Percentiles rank a stretch among this genome's conserved stretches.
These are phyloP conservation scores for Eupeodes luniger DNA, from an alignment of 2,888 invertebrate species.

Conservation along the genomic window DNA sequence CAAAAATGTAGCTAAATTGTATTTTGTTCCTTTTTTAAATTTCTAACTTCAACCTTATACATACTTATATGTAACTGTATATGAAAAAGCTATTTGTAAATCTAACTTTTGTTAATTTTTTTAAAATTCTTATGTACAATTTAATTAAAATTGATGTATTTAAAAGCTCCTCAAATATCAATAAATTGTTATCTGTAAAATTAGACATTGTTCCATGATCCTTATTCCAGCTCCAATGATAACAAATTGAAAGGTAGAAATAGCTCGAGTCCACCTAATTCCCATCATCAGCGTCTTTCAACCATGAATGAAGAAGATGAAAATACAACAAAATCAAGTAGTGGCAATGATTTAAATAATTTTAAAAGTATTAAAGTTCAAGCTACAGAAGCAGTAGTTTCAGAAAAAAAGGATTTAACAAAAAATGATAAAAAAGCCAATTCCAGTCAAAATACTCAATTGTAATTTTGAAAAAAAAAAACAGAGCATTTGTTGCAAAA, in stretches of 20 bases:
- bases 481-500: not conserved
- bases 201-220: constrained; percentile 60
- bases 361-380: constrained; percentile 19
- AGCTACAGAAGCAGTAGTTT: not conserved
- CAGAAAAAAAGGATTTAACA: constrained; percentile 21
- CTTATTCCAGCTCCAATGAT: constrained; percentile 67
- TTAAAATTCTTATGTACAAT: not conserved
- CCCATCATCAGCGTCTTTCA: constrained; percentile 86
- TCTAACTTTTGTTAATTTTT: constrained; percentile 2
- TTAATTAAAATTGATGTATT: not conserved
- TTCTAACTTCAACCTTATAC: not conserved
- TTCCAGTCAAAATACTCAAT: constrained; percentile 50
- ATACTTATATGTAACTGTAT: not conserved
- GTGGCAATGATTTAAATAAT: constrained; percentile 27
- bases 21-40: not conserved
- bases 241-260: constrained; percentile 67
- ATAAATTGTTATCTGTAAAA: constrained; percentile 21
- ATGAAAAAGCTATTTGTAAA: not conserved
- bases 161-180: not conserved
- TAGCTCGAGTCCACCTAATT: constrained; percentile 65
- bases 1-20: not conserved
- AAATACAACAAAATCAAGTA: constrained; percentile 80
- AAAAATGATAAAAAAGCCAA: constrained; percentile 19
- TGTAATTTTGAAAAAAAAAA: constrained; percentile 28
- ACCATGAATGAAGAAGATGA: constrained; percentile 95